Conservation (phyloP, 64 coral and sea anemone genomes). For the Porites lutea region DNA sequence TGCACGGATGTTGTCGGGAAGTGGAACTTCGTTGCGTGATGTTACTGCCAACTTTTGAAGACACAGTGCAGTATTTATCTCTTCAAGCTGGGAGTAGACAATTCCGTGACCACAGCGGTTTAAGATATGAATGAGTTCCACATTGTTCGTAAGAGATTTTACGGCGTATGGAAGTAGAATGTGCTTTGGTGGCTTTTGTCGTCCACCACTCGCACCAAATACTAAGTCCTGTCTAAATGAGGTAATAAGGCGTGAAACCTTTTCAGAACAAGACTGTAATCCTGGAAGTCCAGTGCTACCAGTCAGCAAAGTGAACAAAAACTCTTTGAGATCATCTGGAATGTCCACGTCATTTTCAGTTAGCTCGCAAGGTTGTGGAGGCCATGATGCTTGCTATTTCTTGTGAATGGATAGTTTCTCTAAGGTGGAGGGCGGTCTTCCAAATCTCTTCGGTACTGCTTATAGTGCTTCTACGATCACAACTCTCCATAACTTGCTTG, state of each 20-base stretch:
- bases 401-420: background rate
- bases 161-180: constrained; percentile 29
- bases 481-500: background rate
- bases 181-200: constrained; percentile 31
- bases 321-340: background rate
- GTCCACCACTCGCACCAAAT: constrained; percentile 31
- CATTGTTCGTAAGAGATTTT: constrained; percentile 45
- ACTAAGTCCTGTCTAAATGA: constrained; percentile 47
- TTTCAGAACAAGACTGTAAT: constrained; percentile 3
- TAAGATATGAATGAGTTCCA: background rate
- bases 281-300: background rate
- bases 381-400: background rate
- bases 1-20: constrained; percentile 22
- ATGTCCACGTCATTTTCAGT: constrained; percentile 5
- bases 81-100: constrained; percentile 43
- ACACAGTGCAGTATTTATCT: constrained; percentile 45
- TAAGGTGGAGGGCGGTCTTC: background rate
- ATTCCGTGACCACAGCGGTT: constrained; percentile 55
- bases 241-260: constrained; percentile 17
- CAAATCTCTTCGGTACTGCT: background rate
- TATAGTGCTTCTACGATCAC: background rate
- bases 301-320: background rate
- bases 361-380: background rate
- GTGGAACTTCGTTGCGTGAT: constrained; percentile 7
- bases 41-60: constrained; percentile 8